Conservation (phyloP, 2,888 invertebrate species). For the Parnassius glacialis region DNA sequence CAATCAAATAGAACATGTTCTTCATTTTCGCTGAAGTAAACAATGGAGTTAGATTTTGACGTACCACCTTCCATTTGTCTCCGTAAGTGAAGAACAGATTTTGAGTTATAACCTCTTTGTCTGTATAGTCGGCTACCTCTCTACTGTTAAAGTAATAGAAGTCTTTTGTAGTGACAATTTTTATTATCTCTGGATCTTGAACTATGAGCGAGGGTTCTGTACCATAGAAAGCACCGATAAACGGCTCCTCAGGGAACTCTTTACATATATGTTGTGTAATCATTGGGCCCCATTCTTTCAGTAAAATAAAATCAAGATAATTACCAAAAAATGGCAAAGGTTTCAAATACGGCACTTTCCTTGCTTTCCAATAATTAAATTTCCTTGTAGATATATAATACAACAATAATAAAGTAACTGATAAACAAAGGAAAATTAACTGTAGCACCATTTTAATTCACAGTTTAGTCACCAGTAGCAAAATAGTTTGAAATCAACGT, state of each 20-base stretch:
- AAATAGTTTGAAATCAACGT: neutral
- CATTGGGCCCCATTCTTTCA: constrained; percentile 39
- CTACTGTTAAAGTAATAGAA: constrained; percentile 59
- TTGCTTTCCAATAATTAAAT: constrained; percentile 50
- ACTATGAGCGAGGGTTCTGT: constrained; percentile 56
- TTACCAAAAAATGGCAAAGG: constrained; percentile 55
- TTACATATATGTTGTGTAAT: constrained; percentile 45
- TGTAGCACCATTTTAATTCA: constrained; percentile 10
- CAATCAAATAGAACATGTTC: constrained; percentile 61
- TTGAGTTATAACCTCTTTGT: constrained; percentile 44
- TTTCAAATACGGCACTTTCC: constrained; percentile 42
- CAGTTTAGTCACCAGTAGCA: neutral
- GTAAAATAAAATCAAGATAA: constrained; percentile 45
- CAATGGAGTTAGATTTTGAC: constrained; percentile 58
- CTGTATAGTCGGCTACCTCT: constrained; percentile 44
- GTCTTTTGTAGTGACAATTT: constrained; percentile 53
- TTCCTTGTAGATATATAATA: constrained; percentile 39
- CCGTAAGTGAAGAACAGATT: constrained; percentile 53
- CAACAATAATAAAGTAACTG: constrained; percentile 3
- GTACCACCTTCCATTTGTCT: constrained; percentile 55
- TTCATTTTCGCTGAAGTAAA: constrained; percentile 63
- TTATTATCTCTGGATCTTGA: constrained; percentile 54
- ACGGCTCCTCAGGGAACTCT: constrained; percentile 47
- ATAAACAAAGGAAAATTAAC: neutral
- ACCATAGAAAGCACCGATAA: constrained; percentile 56